Evolutionary conservation across 1,140 invertebrate genomes (phyloP).

Genomic region (Drosophila seguyi): DNA sequence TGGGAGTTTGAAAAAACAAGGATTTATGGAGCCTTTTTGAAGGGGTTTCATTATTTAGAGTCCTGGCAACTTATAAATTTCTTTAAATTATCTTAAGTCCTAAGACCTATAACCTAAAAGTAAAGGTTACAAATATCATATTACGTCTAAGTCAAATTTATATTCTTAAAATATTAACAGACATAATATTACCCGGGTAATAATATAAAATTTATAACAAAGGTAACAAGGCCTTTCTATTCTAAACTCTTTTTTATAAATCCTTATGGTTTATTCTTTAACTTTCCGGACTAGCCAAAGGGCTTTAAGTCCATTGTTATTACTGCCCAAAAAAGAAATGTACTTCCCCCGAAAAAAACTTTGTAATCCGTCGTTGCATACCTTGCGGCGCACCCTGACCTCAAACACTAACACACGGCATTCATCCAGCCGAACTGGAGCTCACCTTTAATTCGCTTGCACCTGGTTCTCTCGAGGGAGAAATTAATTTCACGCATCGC

Average conservation of each 20-base stretch:
- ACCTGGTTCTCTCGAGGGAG: conserved; percentile 28
- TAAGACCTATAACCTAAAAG: background rate
- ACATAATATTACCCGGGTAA: background rate
- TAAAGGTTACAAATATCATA: background rate
- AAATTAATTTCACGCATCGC: conserved; percentile 49
- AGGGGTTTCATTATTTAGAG: background rate
- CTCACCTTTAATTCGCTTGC: conserved; percentile 31
- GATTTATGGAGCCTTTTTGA: conserved; percentile 1
- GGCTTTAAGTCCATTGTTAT: background rate
- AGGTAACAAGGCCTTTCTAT: background rate
- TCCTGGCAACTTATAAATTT: conserved; percentile 4
- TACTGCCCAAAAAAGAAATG: background rate
- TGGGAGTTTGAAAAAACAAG: background rate
- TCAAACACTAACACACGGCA: background rate
- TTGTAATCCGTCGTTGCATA: conserved; percentile 10
- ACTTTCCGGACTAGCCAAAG: background rate
- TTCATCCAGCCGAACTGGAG: conserved; percentile 5
- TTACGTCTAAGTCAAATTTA: background rate
- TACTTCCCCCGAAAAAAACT: conserved; percentile 2
- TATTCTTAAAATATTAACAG: background rate
- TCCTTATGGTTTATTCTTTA: background rate
- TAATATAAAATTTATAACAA: background rate
- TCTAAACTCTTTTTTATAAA: background rate
- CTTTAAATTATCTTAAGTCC: background rate
- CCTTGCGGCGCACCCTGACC: background rate